Evolutionary conservation across 2,113 vertebrate species (phyloP).

Genomic region (Paedocypris sp.): DNA sequence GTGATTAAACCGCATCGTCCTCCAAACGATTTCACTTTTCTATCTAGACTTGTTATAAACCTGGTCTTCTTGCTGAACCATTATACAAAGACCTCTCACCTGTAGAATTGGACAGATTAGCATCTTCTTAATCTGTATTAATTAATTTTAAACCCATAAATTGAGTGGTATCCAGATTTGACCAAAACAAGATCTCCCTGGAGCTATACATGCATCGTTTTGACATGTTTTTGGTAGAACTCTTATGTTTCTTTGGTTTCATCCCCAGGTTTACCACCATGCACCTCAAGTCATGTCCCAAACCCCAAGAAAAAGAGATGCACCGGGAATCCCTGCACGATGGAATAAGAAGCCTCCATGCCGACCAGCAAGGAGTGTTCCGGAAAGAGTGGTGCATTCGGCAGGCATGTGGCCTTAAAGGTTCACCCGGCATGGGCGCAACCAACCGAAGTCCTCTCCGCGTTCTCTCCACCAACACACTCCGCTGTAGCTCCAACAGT

Average conservation of each 20-base stretch:
- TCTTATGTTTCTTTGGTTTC: slow-evolving; percentile 25
- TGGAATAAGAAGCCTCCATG: slow-evolving; percentile 44
- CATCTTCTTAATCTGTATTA: no score
- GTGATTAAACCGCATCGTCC: no score
- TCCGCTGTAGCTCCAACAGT: slow-evolving; percentile 44
- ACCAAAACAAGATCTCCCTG: no score
- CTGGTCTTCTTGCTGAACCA: no score
- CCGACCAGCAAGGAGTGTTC: slow-evolving; percentile 50
- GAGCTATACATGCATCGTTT: no score
- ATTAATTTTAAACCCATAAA: no score
- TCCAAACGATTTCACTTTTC: no score
- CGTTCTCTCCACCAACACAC: slow-evolving; percentile 67
- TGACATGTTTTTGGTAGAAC: slow-evolving; percentile 29
- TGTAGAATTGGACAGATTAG: no score
- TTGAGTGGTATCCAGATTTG: no score
- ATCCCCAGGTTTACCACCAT: slow-evolving; percentile 79
- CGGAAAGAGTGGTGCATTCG: slow-evolving; percentile 51
- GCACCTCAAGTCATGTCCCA: slow-evolving; percentile 79
- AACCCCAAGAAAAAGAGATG: slow-evolving; percentile 66
- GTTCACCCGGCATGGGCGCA: slow-evolving; percentile 45
- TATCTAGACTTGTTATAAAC: no score
- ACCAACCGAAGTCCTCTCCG: slow-evolving; percentile 59
- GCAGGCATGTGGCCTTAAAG: slow-evolving; percentile 45
- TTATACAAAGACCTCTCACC: no score
- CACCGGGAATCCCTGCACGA: slow-evolving; percentile 49